Conservation (phyloP, 2,888 invertebrate genomes). For the Sarcophaga rosellei region DNA sequence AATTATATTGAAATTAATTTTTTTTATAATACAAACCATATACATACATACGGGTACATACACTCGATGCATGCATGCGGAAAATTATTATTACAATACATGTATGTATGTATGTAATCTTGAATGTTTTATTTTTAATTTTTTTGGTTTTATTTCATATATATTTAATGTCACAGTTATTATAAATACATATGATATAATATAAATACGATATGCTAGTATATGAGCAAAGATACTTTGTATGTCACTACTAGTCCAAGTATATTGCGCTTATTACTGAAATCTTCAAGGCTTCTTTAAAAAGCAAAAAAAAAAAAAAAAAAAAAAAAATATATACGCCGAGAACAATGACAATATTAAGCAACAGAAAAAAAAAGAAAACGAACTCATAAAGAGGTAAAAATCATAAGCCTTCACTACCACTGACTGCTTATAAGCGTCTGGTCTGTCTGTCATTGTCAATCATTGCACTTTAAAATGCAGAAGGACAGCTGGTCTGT, state of each 20-base stretch:
- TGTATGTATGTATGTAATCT: too few species aligned
- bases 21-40: background rate
- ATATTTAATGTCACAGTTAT: slow-evolving; percentile 16
- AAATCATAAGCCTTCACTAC: background rate
- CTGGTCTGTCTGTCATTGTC: slow-evolving; percentile 58
- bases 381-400: too few species aligned
- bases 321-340: background rate
- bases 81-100: slow-evolving; percentile 28
- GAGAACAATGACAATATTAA: background rate
- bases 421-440: slow-evolving; percentile 34
- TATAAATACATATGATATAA: background rate
- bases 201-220: too few species aligned
- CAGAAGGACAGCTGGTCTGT: slow-evolving; percentile 8
- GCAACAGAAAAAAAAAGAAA: background rate
- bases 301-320: background rate
- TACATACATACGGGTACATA: background rate
- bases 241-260: too few species aligned
- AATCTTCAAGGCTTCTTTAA: slow-evolving; percentile 21
- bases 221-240: background rate
- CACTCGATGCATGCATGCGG: slow-evolving; percentile 42
- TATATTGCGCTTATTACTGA: background rate
- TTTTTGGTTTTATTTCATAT: background rate
- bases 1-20: background rate
- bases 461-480: slow-evolving; percentile 45
- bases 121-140: background rate